These are phyloP conservation scores for Fistularia commersonii DNA, from an alignment of 2,797 vertebrate genomes.

Conservation along the genomic window DNA sequence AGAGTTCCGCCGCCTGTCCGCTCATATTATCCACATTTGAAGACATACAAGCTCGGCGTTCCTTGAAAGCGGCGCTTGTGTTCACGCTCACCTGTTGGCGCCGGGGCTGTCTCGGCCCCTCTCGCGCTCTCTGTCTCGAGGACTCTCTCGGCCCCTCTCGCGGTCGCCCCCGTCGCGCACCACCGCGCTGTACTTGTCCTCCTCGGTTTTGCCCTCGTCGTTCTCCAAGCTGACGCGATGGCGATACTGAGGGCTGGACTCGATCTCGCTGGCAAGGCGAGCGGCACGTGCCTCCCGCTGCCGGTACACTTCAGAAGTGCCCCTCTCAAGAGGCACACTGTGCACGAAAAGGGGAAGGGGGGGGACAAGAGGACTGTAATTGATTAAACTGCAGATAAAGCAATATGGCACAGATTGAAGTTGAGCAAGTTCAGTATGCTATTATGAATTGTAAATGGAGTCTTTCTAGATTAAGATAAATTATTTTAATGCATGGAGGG, in stretches of 20 bases:
- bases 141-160: slow-evolving; percentile 62
- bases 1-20: not conserved
- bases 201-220: slow-evolving; percentile 85
- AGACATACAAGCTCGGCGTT: too few relatives aligned
- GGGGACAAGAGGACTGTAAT: not conserved
- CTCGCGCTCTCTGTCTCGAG: slow-evolving; percentile 72
- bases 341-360: not conserved
- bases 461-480: too few relatives aligned
- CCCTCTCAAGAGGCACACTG: slow-evolving; percentile 86
- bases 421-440: not conserved
- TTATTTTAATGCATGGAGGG: too few relatives aligned
- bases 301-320: slow-evolving; percentile 82
- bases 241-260: slow-evolving; percentile 88
- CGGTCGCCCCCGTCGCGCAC: slow-evolving; percentile 69
- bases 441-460: too few relatives aligned
- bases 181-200: slow-evolving; percentile 88
- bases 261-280: slow-evolving; percentile 87
- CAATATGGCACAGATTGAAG: not conserved
- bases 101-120: slow-evolving; percentile 77
- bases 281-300: slow-evolving; percentile 86
- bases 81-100: slow-evolving; percentile 59
- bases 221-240: slow-evolving; percentile 85
- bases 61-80: too few relatives aligned
- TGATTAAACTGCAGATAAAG: not conserved
- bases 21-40: not conserved